Conservation (phyloP, 2,113 vertebrate genomes). For the Chaetodon trifascialis region DNA sequence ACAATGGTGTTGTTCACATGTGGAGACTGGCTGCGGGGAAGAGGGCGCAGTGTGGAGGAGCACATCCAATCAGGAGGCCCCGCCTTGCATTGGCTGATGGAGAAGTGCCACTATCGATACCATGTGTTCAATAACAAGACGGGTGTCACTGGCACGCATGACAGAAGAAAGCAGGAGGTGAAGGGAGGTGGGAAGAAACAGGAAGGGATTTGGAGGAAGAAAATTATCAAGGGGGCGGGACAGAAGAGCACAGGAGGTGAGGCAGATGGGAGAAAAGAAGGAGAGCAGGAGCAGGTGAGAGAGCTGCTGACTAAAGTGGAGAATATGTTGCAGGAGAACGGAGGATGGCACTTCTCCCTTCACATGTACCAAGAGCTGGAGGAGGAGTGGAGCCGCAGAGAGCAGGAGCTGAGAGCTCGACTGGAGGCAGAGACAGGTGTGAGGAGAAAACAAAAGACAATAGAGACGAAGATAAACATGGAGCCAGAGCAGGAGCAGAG, state of each 20-base stretch:
- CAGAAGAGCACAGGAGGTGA: conserved; percentile 5
- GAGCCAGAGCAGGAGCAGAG: conserved; percentile 26
- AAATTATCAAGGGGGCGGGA: background rate
- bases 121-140: conserved; percentile 61
- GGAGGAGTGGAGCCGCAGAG: conserved; percentile 65
- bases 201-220: conserved; percentile 9
- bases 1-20: conserved; percentile 71
- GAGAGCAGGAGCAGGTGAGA: conserved; percentile 60
- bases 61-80: conserved; percentile 57
- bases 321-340: conserved; percentile 66
- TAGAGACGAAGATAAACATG: conserved; percentile 43
- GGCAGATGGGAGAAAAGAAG: conserved; percentile 5
- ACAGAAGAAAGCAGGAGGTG: conserved; percentile 8
- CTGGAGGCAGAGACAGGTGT: conserved; percentile 35
- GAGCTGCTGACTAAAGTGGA: conserved; percentile 62
- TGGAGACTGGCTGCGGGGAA: conserved; percentile 50
- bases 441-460: conserved; percentile 42
- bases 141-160: background rate
- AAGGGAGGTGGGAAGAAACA: background rate
- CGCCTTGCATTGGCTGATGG: conserved; percentile 53
- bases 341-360: conserved; percentile 72
- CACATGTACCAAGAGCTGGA: conserved; percentile 67
- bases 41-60: conserved; percentile 43
- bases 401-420: conserved; percentile 59
- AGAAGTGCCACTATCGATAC: conserved; percentile 57